Evolutionary conservation across 2,888 invertebrate species (phyloP).

Genomic region (Ceraclea dissimilis): DNA sequence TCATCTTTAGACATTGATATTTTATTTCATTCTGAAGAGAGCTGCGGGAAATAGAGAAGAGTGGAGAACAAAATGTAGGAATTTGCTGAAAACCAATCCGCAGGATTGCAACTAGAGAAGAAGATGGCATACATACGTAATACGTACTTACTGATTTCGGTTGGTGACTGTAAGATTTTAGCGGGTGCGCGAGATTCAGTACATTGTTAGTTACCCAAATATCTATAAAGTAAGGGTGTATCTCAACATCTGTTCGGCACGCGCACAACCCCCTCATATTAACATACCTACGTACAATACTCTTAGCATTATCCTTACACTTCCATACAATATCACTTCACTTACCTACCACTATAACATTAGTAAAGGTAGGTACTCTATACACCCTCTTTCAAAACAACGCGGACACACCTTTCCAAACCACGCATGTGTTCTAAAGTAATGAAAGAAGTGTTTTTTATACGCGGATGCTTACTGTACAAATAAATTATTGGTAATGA

Average conservation of each 20-base stretch:
- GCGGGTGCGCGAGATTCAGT: not conserved
- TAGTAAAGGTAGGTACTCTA: too few species aligned
- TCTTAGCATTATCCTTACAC: not conserved
- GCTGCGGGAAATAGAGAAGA: too few species aligned
- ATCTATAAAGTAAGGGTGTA: not conserved
- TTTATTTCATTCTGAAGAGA: too few species aligned
- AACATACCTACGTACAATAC: not conserved
- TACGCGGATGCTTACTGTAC: not conserved
- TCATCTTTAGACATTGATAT: too few species aligned
- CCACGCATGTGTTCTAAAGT: not conserved
- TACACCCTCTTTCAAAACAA: not conserved
- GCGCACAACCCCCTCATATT: constrained; percentile 8
- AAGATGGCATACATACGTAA: too few species aligned
- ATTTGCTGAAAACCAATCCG: too few species aligned
- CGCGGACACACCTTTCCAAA: not conserved
- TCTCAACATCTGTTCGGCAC: constrained; percentile 14
- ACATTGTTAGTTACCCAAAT: too few species aligned
- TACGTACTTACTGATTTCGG: too few species aligned
- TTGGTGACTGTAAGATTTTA: not conserved
- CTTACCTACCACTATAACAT: not conserved
- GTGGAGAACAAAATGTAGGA: too few species aligned
- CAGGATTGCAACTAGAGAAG: too few species aligned
- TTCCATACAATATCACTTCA: not conserved
- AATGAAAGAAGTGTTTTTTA: not conserved
- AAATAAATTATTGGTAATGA: constrained; percentile 1